Conservation (phyloP, 2,113 vertebrate genomes). For the Lepidothrix coronata region DNA sequence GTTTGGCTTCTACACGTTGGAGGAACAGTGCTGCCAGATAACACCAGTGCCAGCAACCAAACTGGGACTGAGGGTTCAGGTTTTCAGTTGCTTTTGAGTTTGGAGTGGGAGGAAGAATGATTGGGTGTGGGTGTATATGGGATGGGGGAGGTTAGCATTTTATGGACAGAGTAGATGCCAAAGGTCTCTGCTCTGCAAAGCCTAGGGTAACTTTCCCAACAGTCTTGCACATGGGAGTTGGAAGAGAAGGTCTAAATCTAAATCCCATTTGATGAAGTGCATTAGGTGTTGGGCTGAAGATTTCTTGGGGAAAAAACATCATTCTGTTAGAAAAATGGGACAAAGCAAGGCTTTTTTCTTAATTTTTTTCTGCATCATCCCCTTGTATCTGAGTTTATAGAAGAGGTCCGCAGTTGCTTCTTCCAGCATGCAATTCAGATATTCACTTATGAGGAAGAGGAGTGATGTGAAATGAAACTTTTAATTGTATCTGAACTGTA, state of each 20-base stretch:
- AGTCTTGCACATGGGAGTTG: background rate
- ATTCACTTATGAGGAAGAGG: background rate
- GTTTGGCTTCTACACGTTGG: background rate
- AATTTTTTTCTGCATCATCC: background rate
- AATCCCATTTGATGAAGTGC: background rate
- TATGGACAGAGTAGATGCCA: background rate
- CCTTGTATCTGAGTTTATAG: background rate
- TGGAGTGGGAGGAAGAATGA: background rate
- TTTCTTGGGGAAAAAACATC: fast-evolving
- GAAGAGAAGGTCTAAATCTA: background rate
- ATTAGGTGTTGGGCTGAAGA: background rate
- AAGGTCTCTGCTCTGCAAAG: background rate
- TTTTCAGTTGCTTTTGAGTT: background rate
- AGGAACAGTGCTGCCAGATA: background rate
- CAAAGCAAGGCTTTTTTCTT: background rate
- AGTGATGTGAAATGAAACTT: background rate
- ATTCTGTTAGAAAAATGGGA: background rate
- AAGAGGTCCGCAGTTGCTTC: background rate
- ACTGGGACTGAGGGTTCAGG: background rate
- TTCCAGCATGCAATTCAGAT: background rate
- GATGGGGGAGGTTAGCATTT: background rate
- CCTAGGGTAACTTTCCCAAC: background rate
- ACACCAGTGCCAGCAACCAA: background rate
- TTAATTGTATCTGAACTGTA: background rate
- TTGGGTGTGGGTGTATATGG: background rate